A percentile compares a stretch with the other conserved stretches of the same genome.
Evolutionary conservation across 2,888 invertebrate species (phyloP).

Genomic region (Dexiosoma caninum): DNA sequence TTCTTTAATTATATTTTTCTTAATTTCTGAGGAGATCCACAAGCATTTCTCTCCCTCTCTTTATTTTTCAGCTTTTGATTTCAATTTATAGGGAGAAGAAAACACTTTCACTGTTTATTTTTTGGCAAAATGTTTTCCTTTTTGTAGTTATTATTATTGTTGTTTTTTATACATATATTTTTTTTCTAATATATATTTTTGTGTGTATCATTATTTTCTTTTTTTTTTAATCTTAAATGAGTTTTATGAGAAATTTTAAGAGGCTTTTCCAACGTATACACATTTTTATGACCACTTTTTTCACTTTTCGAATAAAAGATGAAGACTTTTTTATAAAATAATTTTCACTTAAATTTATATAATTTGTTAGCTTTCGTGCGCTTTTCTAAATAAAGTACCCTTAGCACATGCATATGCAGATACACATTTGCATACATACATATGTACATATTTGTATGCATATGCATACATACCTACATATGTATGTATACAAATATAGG

Average conservation of each 20-base stretch:
- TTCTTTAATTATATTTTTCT: background rate
- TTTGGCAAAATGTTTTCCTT: constrained; percentile 42
- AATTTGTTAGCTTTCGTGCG: constrained; percentile 1
- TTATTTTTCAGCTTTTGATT: background rate
- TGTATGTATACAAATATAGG: background rate
- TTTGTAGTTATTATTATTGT: constrained; percentile 25
- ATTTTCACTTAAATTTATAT: constrained; percentile 36
- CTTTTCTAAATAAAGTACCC: background rate
- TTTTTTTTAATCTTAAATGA: constrained; percentile 43
- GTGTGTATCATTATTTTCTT: constrained; percentile 45
- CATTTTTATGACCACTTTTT: constrained; percentile 61
- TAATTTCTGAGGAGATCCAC: background rate
- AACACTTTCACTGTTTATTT: constrained; percentile 59
- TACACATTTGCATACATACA: background rate
- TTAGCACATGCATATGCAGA: background rate
- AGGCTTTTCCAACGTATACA: constrained; percentile 58
- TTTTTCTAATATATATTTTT: constrained; percentile 33
- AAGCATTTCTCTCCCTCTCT: background rate
- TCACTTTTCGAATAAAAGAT: constrained; percentile 27
- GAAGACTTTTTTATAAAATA: constrained; percentile 28
- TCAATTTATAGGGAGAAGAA: constrained; percentile 29
- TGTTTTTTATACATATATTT: background rate
- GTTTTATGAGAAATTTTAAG: constrained; percentile 42
- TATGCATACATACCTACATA: background rate
- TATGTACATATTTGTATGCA: background rate